Base-by-base conservation (phyloP, 2,797 vertebrate species). In the Chanos chanos region DNA sequence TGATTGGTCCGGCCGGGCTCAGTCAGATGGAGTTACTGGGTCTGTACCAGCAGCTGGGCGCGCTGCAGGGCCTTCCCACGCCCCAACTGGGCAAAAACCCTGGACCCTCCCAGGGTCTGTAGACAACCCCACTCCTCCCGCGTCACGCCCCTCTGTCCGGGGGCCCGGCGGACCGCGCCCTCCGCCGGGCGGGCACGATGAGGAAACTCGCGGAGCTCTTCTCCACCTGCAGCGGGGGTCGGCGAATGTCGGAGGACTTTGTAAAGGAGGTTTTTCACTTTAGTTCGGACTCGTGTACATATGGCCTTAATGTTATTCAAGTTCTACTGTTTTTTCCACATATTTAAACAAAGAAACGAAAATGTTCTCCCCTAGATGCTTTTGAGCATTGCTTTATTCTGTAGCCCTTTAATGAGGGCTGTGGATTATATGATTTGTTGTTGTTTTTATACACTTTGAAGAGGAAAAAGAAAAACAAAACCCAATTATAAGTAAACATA, bases 81-180 rank as follows among this genome's bases (percentile, higher is more conserved):
- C 67, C 83, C 68, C 90, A 92, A 43, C 82, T 92, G 86, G 89
- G 91, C 86, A 98, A 97, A 86, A 94, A 86, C 83, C 92, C 96
- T 7, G 96, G 95, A 78, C 92, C 94, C 71, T 96, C 96, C 72
- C 94, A 92, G 87, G 94, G 93, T 81, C 90, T 97, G 87, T 94
- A 92, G 71, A 61, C 7, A 55, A 41, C 61, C 59, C n/a, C 37
- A 5, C 25, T 49, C 39, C 43, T 40, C n/a, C 40, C 15, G 5
- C 47, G 37, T 27, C 9, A 7, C 28, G 9, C 28, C 27, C 27
- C 3, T 28, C 59, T 39, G 22, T 66, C 66, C 72, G 16, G 39
- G 69, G 51, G 49, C 52, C 48, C 7, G 9, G 51, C 72, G 66
- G 21, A 21, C 27, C 10, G 57, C 61, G 51, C 72, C 66, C 21